A percentile compares a stretch with the other conserved stretches of the same genome.
phyloP scores from a whole-genome alignment of 2,113 vertebrate genomes.

The Pavo muticus region DNA sequence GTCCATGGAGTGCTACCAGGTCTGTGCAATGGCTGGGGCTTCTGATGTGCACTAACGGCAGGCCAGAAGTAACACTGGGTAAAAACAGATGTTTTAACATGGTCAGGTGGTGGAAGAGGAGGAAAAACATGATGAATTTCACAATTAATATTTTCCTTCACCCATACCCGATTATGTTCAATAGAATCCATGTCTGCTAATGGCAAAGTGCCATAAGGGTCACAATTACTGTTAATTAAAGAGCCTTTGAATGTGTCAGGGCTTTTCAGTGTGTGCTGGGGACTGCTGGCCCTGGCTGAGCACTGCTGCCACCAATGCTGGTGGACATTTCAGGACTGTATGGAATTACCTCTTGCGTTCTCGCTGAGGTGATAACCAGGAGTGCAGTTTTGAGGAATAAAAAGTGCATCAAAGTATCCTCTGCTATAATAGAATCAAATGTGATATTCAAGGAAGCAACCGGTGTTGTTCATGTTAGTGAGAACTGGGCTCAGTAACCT shows the following conservation, averaged over 20 bases:
- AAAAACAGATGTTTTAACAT: not conserved
- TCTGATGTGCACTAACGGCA: not conserved
- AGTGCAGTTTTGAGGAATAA: not conserved
- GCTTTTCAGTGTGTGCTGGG: not conserved
- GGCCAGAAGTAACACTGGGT: not conserved
- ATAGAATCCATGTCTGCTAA: not conserved
- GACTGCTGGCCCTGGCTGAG: not conserved
- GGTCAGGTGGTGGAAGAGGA: not conserved
- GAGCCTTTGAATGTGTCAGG: accelerated
- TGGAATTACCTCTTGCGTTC: accelerated
- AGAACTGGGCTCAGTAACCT: not conserved
- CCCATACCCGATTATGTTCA: not conserved
- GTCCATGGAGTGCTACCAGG: not conserved
- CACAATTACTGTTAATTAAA: not conserved
- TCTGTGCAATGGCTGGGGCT: not conserved
- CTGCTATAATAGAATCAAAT: not conserved
- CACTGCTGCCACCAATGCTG: not conserved
- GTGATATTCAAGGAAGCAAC: too few relatives aligned
- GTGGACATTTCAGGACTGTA: accelerated
- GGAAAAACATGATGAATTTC: not conserved
- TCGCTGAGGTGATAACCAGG: accelerated
- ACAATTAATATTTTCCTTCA: not conserved
- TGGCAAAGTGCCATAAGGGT: not conserved
- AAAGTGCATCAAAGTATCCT: not conserved
- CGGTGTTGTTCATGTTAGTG: accelerated